phyloP scores from a whole-genome alignment of 92 coral and sea anemone species.

The Zoanthus solanderi region DNA sequence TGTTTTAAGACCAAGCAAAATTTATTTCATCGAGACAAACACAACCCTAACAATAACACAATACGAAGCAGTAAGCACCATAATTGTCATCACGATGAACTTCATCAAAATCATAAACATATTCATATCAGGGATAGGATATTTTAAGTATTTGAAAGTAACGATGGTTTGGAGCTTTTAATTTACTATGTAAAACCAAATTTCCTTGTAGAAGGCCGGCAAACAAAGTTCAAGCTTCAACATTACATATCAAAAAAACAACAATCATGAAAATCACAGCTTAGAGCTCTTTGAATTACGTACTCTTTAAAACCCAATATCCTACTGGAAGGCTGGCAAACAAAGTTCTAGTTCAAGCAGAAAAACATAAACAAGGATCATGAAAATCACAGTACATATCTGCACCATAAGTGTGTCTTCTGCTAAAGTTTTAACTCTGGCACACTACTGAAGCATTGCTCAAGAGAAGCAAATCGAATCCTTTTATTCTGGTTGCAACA shows the following conservation, averaged over 20 bases:
- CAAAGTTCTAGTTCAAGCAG: constrained; percentile 24
- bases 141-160: constrained; percentile 11
- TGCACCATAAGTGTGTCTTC: constrained; percentile 22
- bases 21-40: constrained; percentile 27
- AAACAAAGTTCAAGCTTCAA: constrained; percentile 3
- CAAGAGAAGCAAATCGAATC: constrained; percentile 34
- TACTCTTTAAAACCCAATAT: constrained; percentile 8
- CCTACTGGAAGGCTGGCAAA: constrained; percentile 35
- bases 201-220: constrained; percentile 8
- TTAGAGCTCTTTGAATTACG: constrained; percentile 10
- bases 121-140: constrained; percentile 22
- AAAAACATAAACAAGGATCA: constrained; percentile 3
- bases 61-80: constrained; percentile 19
- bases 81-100: constrained; percentile 21
- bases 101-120: constrained; percentile 16
- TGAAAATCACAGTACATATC: constrained; percentile 30
- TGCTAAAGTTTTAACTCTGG: constrained; percentile 36
- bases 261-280: constrained; percentile 7
- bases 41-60: constrained; percentile 28
- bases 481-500: constrained; percentile 31
- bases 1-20: constrained; percentile 4
- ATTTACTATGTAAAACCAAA: constrained; percentile 15
- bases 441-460: constrained; percentile 24
- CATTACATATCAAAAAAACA: neutral
- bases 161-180: constrained; percentile 25